These are phyloP conservation scores for Trochalopteron elliotii DNA, from an alignment of 2,113 vertebrate genomes.

Conservation along the genomic window DNA sequence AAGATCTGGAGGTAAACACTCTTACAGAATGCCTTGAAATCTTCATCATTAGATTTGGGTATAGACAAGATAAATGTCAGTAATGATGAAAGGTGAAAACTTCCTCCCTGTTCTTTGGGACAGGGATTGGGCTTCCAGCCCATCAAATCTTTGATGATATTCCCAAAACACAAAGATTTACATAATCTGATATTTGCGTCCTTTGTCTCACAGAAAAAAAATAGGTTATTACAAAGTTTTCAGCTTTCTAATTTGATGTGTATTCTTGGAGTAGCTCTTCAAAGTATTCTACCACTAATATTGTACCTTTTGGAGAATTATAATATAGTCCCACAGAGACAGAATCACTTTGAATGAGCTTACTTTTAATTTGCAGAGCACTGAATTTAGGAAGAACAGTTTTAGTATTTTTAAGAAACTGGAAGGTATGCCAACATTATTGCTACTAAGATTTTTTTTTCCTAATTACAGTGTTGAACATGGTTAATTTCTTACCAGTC, in stretches of 20 bases:
- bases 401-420: constrained; percentile 1
- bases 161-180: not conserved
- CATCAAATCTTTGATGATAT: not conserved
- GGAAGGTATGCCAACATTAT: constrained; percentile 20
- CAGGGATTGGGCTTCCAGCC: not conserved
- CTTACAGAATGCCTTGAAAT: not conserved
- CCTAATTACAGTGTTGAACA: constrained; percentile 29
- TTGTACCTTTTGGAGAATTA: not conserved
- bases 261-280: not conserved
- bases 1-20: not conserved
- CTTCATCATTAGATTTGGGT: not conserved
- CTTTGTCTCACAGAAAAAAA: not conserved
- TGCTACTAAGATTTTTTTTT: not conserved
- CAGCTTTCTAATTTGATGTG: not conserved
- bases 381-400: not conserved
- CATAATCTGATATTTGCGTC: not conserved
- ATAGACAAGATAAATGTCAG: not conserved
- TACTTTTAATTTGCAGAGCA: not conserved
- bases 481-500: constrained; percentile 31
- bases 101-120: not conserved
- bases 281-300: not conserved
- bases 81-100: not conserved
- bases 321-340: not conserved
- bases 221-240: not conserved
- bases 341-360: not conserved